These are phyloP conservation scores for Heliconius ethilla DNA, from an alignment of 2,888 invertebrate genomes.

Conservation along the genomic window DNA sequence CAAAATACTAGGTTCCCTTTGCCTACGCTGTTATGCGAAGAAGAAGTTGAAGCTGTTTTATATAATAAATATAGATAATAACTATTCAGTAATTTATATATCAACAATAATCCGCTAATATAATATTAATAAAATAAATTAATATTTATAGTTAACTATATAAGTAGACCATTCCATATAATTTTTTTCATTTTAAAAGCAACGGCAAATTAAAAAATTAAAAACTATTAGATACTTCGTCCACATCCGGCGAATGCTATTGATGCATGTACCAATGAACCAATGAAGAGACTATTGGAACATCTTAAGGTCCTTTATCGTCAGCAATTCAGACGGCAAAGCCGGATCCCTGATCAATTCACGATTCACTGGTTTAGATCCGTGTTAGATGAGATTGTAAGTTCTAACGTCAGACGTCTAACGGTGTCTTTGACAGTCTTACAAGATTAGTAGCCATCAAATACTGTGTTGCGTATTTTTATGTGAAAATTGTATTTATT, in stretches of 20 bases:
- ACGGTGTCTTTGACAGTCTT: not conserved
- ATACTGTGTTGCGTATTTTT: not conserved
- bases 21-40: too few species aligned
- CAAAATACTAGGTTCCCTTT: too few species aligned
- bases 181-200: not conserved
- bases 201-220: not conserved
- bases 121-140: too few species aligned
- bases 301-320: conserved; percentile 41
- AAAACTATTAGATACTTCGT: not conserved
- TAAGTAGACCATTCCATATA: not conserved
- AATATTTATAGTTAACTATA: not conserved
- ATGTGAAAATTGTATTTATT: not conserved
- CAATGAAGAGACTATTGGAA: conserved; percentile 32
- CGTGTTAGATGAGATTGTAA: conserved; percentile 29
- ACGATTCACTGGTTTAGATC: conserved; percentile 35
- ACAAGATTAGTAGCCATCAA: not conserved
- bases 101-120: too few species aligned
- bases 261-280: conserved; percentile 15
- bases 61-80: not conserved
- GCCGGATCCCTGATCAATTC: conserved; percentile 34
- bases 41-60: not conserved
- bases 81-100: too few species aligned
- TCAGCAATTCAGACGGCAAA: conserved; percentile 42
- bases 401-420: conserved; percentile 9
- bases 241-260: not conserved